phyloP scores from a whole-genome alignment of 2,113 vertebrate species.

The Scartelaos histophorus region DNA sequence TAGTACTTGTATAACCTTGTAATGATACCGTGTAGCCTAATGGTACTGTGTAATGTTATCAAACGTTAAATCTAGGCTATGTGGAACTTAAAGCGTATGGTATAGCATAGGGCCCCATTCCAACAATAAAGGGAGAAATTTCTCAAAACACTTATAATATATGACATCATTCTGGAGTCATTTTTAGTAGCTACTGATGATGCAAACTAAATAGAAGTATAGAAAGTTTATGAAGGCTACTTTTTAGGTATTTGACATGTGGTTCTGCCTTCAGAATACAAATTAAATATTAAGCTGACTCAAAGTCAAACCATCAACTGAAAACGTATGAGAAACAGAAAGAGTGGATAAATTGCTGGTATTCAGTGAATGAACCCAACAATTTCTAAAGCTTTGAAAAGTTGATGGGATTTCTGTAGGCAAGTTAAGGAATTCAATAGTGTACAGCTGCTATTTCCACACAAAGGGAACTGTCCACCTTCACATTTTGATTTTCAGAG shows the following conservation, averaged over 20 bases:
- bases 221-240: background rate
- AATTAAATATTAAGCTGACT: slow-evolving; percentile 20
- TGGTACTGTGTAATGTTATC: too few species aligned
- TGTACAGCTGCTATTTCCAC: slow-evolving; percentile 8
- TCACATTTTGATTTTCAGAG: slow-evolving; percentile 6
- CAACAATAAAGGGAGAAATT: too few species aligned
- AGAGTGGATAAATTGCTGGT: slow-evolving; percentile 18
- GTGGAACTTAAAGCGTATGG: too few species aligned
- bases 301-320: slow-evolving; percentile 28
- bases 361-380: slow-evolving; percentile 3
- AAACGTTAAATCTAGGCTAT: too few species aligned
- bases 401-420: slow-evolving; percentile 16
- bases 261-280: background rate
- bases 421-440: slow-evolving; percentile 16
- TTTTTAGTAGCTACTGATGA: slow-evolving; percentile 1
- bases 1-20: too few species aligned
- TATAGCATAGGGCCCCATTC: too few species aligned
- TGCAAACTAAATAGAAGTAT: background rate
- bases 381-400: slow-evolving; percentile 35
- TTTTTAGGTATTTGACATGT: slow-evolving; percentile 2
- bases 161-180: too few species aligned
- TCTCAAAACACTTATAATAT: too few species aligned
- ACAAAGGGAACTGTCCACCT: slow-evolving; percentile 26
- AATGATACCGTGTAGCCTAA: too few species aligned
- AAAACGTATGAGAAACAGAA: slow-evolving; percentile 23